A percentile compares a stretch with the other conserved stretches of the same genome.
phyloP scores from a whole-genome alignment of 92 coral and sea anemone species.

The Palythoa heliodiscus region DNA sequence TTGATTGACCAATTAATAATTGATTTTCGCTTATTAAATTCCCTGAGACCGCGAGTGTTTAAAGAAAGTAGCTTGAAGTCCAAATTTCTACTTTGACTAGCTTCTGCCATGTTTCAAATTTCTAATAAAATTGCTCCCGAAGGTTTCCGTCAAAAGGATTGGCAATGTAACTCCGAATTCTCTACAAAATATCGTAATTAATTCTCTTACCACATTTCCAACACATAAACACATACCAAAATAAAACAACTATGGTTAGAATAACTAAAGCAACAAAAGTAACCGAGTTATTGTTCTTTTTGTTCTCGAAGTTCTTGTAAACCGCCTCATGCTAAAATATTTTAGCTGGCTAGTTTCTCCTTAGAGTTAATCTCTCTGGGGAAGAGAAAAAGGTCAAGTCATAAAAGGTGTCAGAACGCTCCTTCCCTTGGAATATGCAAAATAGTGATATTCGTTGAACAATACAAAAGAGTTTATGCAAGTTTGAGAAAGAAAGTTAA shows the following conservation, averaged over 20 bases:
- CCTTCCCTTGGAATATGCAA: background rate
- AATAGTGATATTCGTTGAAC: background rate
- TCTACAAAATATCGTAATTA: too few species aligned
- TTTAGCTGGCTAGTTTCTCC: background rate
- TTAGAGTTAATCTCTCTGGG: background rate
- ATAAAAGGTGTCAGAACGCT: background rate
- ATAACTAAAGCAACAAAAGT: background rate
- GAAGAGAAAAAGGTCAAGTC: background rate
- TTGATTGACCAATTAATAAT: slow-evolving; percentile 29
- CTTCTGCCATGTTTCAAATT: background rate
- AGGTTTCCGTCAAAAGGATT: background rate
- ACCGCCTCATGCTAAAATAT: background rate
- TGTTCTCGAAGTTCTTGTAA: background rate
- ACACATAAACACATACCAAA: background rate
- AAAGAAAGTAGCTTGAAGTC: slow-evolving; percentile 36
- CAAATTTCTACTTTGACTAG: background rate
- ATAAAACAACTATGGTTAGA: background rate
- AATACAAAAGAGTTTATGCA: too few species aligned
- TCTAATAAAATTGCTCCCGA: background rate
- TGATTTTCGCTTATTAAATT: slow-evolving; percentile 17
- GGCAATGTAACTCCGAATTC: background rate
- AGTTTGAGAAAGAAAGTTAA: too few species aligned
- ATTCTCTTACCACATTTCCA: background rate
- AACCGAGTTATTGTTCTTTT: background rate
- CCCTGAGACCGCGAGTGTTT: slow-evolving; percentile 16